These are phyloP conservation scores for Ispidina picta DNA, from an alignment of 2,797 vertebrate species.

Conservation along the genomic window DNA sequence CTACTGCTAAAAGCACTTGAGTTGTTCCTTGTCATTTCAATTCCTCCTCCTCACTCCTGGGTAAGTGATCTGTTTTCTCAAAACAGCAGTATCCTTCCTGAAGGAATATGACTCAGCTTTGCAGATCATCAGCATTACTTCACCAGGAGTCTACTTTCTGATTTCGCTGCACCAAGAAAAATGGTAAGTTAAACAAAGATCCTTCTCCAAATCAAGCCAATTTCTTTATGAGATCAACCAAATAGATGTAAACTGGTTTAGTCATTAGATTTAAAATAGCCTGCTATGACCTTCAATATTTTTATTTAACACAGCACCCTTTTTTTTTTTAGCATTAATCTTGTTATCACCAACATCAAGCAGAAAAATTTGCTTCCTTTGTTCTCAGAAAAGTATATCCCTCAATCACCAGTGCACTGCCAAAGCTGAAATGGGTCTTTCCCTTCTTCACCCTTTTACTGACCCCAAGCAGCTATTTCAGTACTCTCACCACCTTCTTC, in stretches of 20 bases:
- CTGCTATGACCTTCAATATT: background rate
- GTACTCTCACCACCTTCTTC: background rate
- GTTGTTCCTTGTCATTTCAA: constrained; percentile 51
- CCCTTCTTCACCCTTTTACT: background rate
- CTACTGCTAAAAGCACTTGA: constrained; percentile 55
- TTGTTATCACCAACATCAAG: background rate
- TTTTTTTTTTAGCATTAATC: background rate
- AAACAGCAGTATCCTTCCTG: constrained; percentile 60
- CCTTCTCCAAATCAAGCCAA: background rate
- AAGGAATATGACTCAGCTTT: constrained; percentile 71
- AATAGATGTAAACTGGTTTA: background rate
- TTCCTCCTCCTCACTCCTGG: constrained; percentile 54
- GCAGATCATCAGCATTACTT: constrained; percentile 57
- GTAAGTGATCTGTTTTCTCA: constrained; percentile 41
- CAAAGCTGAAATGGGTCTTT: background rate
- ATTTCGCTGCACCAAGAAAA: constrained; percentile 31
- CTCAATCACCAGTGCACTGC: background rate
- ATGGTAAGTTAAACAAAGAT: constrained; percentile 5
- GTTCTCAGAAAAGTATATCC: background rate
- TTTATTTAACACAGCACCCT: background rate
- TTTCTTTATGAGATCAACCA: background rate
- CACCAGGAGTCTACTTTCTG: constrained; percentile 36
- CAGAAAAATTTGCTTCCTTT: background rate
- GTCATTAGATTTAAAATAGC: constrained; percentile 6
- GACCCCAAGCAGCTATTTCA: background rate